Percentiles rank a stretch among this genome's conserved stretches.
These are phyloP conservation scores for Vipera latastei DNA, from an alignment of 2,797 vertebrate species.

Conservation along the genomic window DNA sequence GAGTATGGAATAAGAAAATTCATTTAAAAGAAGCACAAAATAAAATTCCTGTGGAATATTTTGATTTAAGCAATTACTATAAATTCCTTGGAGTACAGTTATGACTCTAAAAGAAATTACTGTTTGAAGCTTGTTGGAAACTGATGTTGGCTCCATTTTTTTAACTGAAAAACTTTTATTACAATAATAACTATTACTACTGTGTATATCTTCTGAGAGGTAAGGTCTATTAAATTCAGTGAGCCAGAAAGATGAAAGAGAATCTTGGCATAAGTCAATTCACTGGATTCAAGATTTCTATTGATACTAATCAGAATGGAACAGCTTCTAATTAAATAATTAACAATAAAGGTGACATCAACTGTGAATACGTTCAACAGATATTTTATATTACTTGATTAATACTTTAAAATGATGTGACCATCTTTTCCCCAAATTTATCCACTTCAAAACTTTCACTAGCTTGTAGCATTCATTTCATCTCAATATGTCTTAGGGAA, in stretches of 20 bases:
- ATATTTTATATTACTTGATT: neutral
- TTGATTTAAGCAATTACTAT: neutral
- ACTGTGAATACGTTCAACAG: neutral
- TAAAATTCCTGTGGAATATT: neutral
- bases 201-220: neutral
- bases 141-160: neutral
- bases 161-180: neutral
- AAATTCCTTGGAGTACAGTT: neutral
- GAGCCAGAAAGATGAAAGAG: neutral
- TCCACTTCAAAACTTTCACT: neutral
- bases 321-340: conserved; percentile 38
- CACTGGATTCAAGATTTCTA: conserved; percentile 30
- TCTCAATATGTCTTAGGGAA: neutral
- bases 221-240: neutral
- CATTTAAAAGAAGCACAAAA: neutral
- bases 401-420: fast-evolving
- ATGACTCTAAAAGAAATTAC: neutral
- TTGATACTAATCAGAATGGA: conserved; percentile 11
- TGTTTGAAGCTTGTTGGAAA: neutral
- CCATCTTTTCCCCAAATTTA: fast-evolving
- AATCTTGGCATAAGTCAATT: neutral
- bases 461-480: neutral
- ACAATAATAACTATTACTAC: neutral
- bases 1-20: neutral
- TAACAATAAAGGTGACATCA: conserved; percentile 17